Evolutionary conservation across 1,140 invertebrate genomes (phyloP).

Genomic region (Zaprionus davidi): DNA sequence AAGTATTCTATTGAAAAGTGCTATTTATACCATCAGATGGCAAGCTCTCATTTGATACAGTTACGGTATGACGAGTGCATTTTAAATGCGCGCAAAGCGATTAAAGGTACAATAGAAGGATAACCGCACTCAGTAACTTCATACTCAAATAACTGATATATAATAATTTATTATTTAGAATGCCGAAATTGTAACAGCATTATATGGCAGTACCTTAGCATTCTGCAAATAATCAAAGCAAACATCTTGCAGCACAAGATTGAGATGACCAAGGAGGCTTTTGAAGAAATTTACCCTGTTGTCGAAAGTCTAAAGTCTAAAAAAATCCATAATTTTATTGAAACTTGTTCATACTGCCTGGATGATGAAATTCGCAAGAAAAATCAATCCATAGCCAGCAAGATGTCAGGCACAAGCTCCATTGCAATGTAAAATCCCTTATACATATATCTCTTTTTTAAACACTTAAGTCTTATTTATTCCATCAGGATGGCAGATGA

Average conservation of each 20-base stretch:
- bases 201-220: slow-evolving; percentile 63
- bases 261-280: slow-evolving; percentile 59
- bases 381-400: slow-evolving; percentile 12
- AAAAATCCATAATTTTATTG: slow-evolving; percentile 29
- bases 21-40: slow-evolving; percentile 70
- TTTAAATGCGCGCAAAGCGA: slow-evolving; percentile 55
- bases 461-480: background rate
- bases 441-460: background rate
- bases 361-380: slow-evolving; percentile 45
- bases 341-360: slow-evolving; percentile 39
- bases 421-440: background rate
- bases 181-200: slow-evolving; percentile 55
- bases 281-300: slow-evolving; percentile 55
- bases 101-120: slow-evolving; percentile 49
- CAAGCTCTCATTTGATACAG: slow-evolving; percentile 56
- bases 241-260: slow-evolving; percentile 69
- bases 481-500: no score
- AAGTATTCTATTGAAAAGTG: slow-evolving; percentile 78
- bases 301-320: slow-evolving; percentile 36
- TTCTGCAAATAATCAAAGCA: slow-evolving; percentile 65
- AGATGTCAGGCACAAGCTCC: slow-evolving; percentile 5
- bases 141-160: background rate
- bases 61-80: slow-evolving; percentile 70
- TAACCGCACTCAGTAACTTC: background rate
- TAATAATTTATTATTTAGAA: slow-evolving; percentile 22